Conservation (phyloP, 2,888 invertebrate genomes). For the Clostera curtula region DNA sequence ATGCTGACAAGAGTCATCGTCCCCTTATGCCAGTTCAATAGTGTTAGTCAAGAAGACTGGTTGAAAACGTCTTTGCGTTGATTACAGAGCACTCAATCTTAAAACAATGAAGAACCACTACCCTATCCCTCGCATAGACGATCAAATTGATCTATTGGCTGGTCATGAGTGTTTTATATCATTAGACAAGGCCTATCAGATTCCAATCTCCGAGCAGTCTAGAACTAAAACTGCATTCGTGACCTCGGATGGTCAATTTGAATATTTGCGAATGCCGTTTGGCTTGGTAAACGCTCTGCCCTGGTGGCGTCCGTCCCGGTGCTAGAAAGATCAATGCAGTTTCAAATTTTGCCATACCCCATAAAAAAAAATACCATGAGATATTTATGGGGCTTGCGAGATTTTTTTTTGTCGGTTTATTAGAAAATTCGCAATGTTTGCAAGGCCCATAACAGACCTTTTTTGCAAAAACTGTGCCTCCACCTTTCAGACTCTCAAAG, state of each 20-base stretch:
- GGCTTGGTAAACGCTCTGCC: conserved; percentile 5
- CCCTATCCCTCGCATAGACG: conserved; percentile 2
- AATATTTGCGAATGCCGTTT: conserved; percentile 8
- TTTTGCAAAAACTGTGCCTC: background rate
- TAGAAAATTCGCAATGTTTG: conserved; percentile 2
- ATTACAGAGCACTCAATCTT: conserved; percentile 1
- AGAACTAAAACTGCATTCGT: too few relatives aligned
- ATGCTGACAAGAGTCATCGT: conserved; percentile 1
- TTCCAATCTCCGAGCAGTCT: too few relatives aligned
- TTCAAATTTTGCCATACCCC: background rate
- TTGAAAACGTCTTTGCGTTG: conserved; percentile 1
- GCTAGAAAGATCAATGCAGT: background rate
- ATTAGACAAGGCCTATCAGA: conserved; percentile 1
- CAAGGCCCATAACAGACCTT: conserved; percentile 2
- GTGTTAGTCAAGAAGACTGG: conserved; percentile 5
- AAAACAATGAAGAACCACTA: conserved; percentile 2
- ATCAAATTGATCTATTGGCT: conserved; percentile 1
- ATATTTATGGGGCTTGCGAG: conserved; percentile 2
- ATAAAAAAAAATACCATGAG: background rate
- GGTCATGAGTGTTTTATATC: conserved; percentile 1
- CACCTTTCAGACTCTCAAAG: conserved; percentile 1
- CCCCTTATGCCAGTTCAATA: conserved; percentile 1
- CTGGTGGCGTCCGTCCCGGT: conserved; percentile 6
- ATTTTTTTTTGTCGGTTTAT: conserved; percentile 11
- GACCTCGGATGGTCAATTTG: conserved; percentile 8